phyloP scores from a whole-genome alignment of 1,140 invertebrate species.

The Leptinotarsa undecemlineata region DNA sequence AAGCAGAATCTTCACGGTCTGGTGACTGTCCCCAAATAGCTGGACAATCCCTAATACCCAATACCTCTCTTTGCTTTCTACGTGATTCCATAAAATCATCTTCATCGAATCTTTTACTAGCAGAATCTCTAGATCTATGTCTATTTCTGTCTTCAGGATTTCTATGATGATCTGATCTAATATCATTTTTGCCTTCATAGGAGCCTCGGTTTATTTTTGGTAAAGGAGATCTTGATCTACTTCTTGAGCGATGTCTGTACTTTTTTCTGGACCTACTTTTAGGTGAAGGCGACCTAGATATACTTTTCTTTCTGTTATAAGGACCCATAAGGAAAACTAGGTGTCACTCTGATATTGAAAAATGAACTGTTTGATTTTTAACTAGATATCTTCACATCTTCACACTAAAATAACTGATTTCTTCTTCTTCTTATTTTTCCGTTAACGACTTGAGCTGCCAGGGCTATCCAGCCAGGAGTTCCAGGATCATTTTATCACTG shows the following conservation, averaged over 20 bases:
- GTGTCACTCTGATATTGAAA: no score
- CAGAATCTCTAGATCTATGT: slow-evolving; percentile 19
- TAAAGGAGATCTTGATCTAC: slow-evolving; percentile 18
- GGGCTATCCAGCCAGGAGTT: no score
- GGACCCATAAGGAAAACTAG: slow-evolving; percentile 1
- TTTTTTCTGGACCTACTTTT: slow-evolving; percentile 7
- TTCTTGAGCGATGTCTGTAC: slow-evolving; percentile 4
- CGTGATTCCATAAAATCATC: slow-evolving; percentile 67
- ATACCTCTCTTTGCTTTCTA: slow-evolving; percentile 71
- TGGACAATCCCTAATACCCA: slow-evolving; percentile 69
- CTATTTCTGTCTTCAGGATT: background rate
- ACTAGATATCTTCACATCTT: no score
- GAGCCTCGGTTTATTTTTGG: background rate
- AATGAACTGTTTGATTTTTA: no score
- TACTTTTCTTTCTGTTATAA: background rate
- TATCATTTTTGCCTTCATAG: background rate
- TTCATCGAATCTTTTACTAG: slow-evolving; percentile 44
- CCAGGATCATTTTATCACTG: no score
- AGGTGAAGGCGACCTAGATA: background rate
- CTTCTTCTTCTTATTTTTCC: no score
- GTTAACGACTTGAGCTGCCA: no score
- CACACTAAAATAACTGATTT: no score
- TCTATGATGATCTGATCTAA: background rate
- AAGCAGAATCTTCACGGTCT: slow-evolving; percentile 57
- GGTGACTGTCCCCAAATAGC: slow-evolving; percentile 77